Percentiles rank a stretch among this genome's conserved stretches.
Evolutionary conservation across 2,888 invertebrate genomes (phyloP).

Genomic region (Chymomyza caudatula): DNA sequence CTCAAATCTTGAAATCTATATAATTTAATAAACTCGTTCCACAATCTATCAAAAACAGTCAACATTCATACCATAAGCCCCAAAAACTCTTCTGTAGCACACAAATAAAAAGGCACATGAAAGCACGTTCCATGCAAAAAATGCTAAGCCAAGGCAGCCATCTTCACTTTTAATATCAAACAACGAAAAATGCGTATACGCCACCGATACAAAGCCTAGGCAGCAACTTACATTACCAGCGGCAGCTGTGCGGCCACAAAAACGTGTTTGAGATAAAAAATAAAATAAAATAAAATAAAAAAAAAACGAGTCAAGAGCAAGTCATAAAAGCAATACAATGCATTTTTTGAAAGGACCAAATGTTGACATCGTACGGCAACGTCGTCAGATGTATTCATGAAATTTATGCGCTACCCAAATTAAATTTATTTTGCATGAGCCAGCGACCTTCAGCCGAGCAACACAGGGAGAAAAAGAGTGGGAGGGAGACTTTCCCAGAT

Average conservation of each 20-base stretch:
- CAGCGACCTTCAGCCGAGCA: not conserved
- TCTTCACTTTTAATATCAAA: not conserved
- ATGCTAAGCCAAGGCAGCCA: not conserved
- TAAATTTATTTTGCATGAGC: conserved; percentile 20
- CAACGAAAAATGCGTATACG: not conserved
- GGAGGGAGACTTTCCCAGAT: not conserved
- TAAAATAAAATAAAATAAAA: no score
- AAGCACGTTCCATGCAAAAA: not conserved
- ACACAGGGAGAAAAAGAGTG: not conserved
- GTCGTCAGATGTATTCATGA: conserved; percentile 58
- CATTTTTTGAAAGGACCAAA: not conserved
- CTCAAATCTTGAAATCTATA: no score
- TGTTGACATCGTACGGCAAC: not conserved
- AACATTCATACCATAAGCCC: not conserved
- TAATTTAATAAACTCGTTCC: no score
- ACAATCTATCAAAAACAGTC: no score
- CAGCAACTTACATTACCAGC: not conserved
- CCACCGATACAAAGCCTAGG: not conserved
- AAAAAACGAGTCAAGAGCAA: not conserved
- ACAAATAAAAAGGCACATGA: not conserved
- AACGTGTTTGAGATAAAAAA: not conserved
- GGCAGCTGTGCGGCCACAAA: no score
- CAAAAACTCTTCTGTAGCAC: not conserved
- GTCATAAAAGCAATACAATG: not conserved
- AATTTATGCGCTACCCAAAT: conserved; percentile 52